phyloP scores from a whole-genome alignment of 2,113 vertebrate genomes.

The Oxygymnocypris stewartii region DNA sequence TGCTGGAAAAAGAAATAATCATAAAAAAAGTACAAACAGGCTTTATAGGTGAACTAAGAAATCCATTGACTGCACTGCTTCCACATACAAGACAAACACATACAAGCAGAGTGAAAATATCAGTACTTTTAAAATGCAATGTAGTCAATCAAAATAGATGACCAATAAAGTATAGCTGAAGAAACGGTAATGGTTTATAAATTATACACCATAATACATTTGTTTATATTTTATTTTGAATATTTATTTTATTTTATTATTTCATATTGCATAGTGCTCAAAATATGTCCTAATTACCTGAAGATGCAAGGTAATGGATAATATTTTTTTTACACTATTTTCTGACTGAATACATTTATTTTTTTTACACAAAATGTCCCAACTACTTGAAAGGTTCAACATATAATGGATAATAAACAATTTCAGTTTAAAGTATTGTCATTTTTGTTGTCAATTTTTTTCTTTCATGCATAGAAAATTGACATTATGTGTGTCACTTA shows the following conservation, averaged over 20 bases:
- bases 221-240: neutral
- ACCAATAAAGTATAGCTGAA: neutral
- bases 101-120: neutral
- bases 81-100: neutral
- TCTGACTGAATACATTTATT: neutral
- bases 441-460: no score
- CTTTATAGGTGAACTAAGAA: neutral
- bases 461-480: no score
- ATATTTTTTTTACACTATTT: neutral
- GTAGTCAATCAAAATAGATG: neutral
- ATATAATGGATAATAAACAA: no score
- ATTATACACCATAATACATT: neutral
- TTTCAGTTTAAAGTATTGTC: no score
- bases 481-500: neutral
- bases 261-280: neutral
- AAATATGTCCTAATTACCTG: neutral
- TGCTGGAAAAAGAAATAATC: no score
- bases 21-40: neutral
- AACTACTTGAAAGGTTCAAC: neutral
- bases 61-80: neutral
- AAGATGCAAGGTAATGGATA: no score
- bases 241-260: neutral
- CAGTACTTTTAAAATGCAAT: neutral
- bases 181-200: neutral
- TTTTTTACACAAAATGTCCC: neutral